Conservation (phyloP, 2,113 vertebrate genomes). For the Capreolus pygargus region DNA sequence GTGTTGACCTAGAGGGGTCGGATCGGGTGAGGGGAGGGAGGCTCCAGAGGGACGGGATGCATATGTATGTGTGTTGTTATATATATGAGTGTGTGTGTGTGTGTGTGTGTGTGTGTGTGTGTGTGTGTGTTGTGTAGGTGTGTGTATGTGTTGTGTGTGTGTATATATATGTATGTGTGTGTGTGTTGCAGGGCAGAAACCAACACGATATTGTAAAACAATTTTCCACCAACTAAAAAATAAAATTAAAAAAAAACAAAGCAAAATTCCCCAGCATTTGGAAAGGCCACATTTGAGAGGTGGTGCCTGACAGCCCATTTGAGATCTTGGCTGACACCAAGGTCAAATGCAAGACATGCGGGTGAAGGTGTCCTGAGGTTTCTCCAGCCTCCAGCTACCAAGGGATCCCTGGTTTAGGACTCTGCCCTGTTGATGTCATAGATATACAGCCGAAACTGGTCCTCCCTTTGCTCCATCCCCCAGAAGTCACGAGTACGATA, state of each 20-base stretch:
- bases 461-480: neutral
- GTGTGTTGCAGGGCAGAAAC: neutral
- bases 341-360: neutral
- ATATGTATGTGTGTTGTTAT: neutral
- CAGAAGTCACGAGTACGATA: neutral
- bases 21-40: no score
- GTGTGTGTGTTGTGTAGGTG: no score
- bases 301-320: neutral
- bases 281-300: neutral
- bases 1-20: neutral
- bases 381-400: neutral
- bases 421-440: neutral
- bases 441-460: neutral
- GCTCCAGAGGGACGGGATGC: accelerated
- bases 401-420: neutral
- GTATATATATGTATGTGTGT: neutral
- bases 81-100: no score
- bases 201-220: neutral
- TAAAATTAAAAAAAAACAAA: neutral
- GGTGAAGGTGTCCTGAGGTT: neutral
- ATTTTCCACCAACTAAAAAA: neutral
- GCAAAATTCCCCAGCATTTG: neutral
- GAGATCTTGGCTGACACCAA: neutral
- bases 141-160: no score
- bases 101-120: no score